Base-by-base conservation (phyloP, 92 coral and sea anemone species). In the Zoanthus gigantus region DNA sequence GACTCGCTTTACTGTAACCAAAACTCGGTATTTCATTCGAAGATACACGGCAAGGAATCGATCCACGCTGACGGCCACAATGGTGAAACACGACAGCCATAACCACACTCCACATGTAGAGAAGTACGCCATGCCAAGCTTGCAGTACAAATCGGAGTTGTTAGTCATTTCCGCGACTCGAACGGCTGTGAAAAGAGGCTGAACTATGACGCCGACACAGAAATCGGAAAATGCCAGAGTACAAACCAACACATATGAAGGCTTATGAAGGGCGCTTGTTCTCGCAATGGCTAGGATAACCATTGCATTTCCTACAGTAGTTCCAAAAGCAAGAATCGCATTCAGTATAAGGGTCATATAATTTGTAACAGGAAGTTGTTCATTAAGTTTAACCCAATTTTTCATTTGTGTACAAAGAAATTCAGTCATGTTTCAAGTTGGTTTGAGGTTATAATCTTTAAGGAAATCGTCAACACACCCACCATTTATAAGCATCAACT, bases 1-100 rank as follows among this genome's bases (percentile, higher is more conserved):
- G 8, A 60, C 56, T 5, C 84, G 84, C 71, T 61, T 44, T 17
- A 79, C 56, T 10, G 84, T 79, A 44, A 79, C 84, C 34, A 79
- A 34, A 12, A 79, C 54, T 15, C 84, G 84, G 71, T 79, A 79
- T 72, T 79, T 79, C 84, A 79, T 79, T 5, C 84, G 84, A 9
- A 79, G 84, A 46, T 60, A 79, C 72, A 79, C 84, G 4, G 84
- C 84, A 23, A 79, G 84, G n/a, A 79, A 79, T 34, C 84, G 84
- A 79, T 79, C 84, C 72, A 79, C 84, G 56, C 84, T 79, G 17
- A 79, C 84, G n/a, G 84, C 84, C 15, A 79, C 84, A 30, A 79
- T 79, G 5, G 84, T 79, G 72, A 79, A 79, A 29, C 84, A 79
- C 9, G 84, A 79, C 54, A 79, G 84, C 84, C 84, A 79, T 5